Base-by-base conservation (phyloP, 2,797 vertebrate genomes). In the Microctenopoma stevenorrisi region DNA sequence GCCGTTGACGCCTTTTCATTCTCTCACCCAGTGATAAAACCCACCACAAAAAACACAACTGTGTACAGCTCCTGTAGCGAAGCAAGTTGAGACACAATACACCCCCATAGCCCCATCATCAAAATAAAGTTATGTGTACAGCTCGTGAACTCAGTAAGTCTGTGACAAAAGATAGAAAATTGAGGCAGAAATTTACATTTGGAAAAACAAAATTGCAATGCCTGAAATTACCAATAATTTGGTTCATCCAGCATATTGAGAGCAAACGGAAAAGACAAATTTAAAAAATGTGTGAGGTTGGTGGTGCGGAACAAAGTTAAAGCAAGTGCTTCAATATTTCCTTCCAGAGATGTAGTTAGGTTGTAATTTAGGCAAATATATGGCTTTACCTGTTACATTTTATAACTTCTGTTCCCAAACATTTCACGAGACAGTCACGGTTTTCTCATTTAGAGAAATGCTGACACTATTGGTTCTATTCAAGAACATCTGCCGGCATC, bases 1-100 rank as follows among this genome's bases (percentile, higher is more conserved):
- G 87, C 86, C 77, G 89, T 85, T 91, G 85, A 91, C 87, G 88
- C 85, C 68, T 78, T 88, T 90, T 90, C 81, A 86, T 84, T 90
- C 84, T 85, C 80, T 83, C 81, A 78, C 75, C 74, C 84, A 70
- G 84, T 76, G 88, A 90, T 90, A 86, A 91, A 88, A 68, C 81
- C 76, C 66, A 28, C 56, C 26, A 74, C 65, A 76, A 82, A 88
- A 89, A 83, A 72, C 55, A 69, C 70, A 82, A 86, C 80, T 79
- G 72, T 83, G 69, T 81, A 68, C 76, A 48, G 81, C 78, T 85
- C 68, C 65, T 64, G 65, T 72, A 81, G 72, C 37, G 43, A 63
- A 59, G 79, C 68, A 78, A 76, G 86, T 79, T 79, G 71, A 75
- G 59, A 72, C 77, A 89, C 85, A 89, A 88, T 78, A 68, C 72